phyloP scores from a whole-genome alignment of 2,888 invertebrate species.

The Onchidella celtica region DNA sequence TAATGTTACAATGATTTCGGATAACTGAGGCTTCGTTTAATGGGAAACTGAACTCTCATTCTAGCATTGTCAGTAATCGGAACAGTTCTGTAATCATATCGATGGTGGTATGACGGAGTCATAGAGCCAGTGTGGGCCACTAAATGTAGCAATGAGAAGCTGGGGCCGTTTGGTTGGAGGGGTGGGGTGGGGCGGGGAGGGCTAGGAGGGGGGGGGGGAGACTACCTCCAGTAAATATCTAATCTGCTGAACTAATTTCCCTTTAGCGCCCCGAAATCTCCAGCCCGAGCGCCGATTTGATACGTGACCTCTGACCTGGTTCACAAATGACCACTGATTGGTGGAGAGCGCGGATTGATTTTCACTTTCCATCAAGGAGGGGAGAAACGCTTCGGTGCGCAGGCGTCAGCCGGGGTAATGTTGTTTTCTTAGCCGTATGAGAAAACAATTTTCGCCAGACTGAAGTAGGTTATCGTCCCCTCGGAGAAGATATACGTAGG shows the following conservation, averaged over 20 bases:
- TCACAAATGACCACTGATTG: constrained; percentile 51
- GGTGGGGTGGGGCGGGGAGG: not conserved
- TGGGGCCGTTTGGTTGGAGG: too few species aligned
- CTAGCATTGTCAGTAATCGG: too few species aligned
- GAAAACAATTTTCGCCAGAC: constrained; percentile 36
- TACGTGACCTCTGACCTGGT: constrained; percentile 38
- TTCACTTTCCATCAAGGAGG: constrained; percentile 37
- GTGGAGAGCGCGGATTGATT: constrained; percentile 46
- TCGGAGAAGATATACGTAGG: not conserved
- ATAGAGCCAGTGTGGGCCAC: too few species aligned
- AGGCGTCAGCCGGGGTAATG: constrained; percentile 43
- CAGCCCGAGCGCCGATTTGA: constrained; percentile 31
- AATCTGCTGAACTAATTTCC: constrained; percentile 47
- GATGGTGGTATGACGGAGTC: too few species aligned
- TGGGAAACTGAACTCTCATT: too few species aligned
- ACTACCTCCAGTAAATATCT: constrained; percentile 37
- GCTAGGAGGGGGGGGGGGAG: not conserved
- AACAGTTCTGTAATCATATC: too few species aligned
- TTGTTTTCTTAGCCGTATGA: constrained; percentile 37
- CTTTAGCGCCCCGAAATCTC: constrained; percentile 24
- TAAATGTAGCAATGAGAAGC: too few species aligned
- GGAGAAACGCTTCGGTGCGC: constrained; percentile 43
- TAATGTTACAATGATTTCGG: too few species aligned
- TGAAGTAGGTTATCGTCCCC: constrained; percentile 24
- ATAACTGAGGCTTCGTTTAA: too few species aligned